Conservation (phyloP, 2,797 vertebrate genomes). For the Pogonophryne albipinna region DNA sequence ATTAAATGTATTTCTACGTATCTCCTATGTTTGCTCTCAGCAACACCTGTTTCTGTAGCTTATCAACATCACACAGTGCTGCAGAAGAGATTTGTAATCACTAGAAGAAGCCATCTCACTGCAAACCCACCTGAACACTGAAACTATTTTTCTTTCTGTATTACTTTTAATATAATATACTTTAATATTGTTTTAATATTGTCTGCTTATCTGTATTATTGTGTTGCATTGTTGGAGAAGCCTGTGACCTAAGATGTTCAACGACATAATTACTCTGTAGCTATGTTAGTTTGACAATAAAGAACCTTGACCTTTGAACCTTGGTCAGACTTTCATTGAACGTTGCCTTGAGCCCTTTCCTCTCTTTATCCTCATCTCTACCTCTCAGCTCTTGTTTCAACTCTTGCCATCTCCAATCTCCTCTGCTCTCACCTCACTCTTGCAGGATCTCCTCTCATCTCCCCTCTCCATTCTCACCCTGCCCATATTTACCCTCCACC, state of each 20-base stretch:
- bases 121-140: background rate
- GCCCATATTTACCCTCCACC: background rate
- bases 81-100: background rate
- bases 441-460: background rate
- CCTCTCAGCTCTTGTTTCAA: background rate
- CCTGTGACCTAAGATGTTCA: too few relatives aligned
- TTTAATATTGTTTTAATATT: too few relatives aligned
- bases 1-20: too few relatives aligned
- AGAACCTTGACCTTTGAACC: too few relatives aligned
- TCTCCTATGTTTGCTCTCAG: background rate
- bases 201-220: too few relatives aligned
- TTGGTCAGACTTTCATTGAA: background rate
- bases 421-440: background rate
- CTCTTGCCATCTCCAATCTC: background rate
- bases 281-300: too few relatives aligned
- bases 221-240: too few relatives aligned
- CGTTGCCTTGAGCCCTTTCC: background rate
- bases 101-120: slow-evolving; percentile 1
- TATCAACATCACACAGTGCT: background rate
- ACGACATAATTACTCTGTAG: too few relatives aligned
- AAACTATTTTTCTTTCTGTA: too few relatives aligned
- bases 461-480: background rate
- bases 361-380: background rate
- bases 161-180: too few relatives aligned
- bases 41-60: background rate